phyloP scores from a whole-genome alignment of 2,888 invertebrate genomes.

The Zelleria hepariella region DNA sequence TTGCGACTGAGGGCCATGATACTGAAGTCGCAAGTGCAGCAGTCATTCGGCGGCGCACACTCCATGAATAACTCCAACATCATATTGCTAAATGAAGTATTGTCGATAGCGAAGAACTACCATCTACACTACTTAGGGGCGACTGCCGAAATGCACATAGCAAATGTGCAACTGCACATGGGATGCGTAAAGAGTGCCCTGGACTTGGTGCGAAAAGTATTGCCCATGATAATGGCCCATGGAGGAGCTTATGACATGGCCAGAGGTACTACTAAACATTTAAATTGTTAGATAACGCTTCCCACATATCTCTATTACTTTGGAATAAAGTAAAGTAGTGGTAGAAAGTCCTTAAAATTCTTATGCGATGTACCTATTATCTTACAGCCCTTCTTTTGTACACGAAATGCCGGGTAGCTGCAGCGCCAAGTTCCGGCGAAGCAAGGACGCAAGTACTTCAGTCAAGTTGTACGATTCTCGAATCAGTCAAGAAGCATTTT shows the following conservation, averaged over 20 bases:
- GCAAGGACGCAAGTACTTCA: slow-evolving; percentile 63
- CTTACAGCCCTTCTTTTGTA: slow-evolving; percentile 75
- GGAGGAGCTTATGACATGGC: slow-evolving; percentile 87
- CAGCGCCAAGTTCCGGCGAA: slow-evolving; percentile 62
- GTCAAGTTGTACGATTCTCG: slow-evolving; percentile 74
- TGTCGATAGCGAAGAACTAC: slow-evolving; percentile 81
- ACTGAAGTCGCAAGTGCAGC: slow-evolving; percentile 76
- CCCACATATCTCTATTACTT: not conserved
- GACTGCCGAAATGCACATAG: slow-evolving; percentile 82
- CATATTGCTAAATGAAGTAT: slow-evolving; percentile 76
- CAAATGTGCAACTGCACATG: slow-evolving; percentile 82
- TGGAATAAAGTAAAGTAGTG: not conserved
- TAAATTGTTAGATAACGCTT: not conserved
- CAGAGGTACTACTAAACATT: slow-evolving; percentile 65
- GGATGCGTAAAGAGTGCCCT: slow-evolving; percentile 84
- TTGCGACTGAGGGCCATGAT: slow-evolving; percentile 78
- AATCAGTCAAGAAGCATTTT: slow-evolving; percentile 78
- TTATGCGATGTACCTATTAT: not conserved
- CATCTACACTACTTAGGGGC: slow-evolving; percentile 84
- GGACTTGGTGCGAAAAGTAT: slow-evolving; percentile 76
- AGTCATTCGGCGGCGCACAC: slow-evolving; percentile 70
- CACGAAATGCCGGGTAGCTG: slow-evolving; percentile 83
- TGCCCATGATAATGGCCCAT: slow-evolving; percentile 82
- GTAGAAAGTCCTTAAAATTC: not conserved
- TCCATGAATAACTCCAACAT: slow-evolving; percentile 59